These are phyloP conservation scores for Styela plicata DNA, from an alignment of 23 tunicate species.

Conservation along the genomic window DNA sequence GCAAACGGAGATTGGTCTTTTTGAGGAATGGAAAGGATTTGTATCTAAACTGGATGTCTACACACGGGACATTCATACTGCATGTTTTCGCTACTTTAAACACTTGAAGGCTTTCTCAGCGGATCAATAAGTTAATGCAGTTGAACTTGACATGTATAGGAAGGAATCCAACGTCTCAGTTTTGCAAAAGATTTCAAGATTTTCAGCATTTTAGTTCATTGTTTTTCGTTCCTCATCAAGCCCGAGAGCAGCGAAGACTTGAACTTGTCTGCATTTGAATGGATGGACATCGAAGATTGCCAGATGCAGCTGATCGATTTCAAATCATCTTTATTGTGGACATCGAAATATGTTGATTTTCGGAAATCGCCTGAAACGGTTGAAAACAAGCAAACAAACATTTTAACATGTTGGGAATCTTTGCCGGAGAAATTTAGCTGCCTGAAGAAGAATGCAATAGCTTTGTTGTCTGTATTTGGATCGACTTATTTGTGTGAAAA, in stretches of 20 bases:
- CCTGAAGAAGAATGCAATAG: too few relatives aligned
- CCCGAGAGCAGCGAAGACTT: slow-evolving; percentile 54
- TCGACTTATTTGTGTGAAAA: too few relatives aligned
- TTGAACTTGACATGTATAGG: slow-evolving; percentile 36
- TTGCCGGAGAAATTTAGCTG: too few relatives aligned
- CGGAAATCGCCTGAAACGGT: too few relatives aligned
- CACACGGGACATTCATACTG: slow-evolving; percentile 36
- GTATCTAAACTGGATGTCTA: slow-evolving; percentile 59
- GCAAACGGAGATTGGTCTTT: slow-evolving; percentile 53
- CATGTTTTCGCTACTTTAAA: neutral
- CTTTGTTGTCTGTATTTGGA: too few relatives aligned
- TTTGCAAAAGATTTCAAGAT: slow-evolving; percentile 59
- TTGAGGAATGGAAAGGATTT: slow-evolving; percentile 57
- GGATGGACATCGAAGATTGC: slow-evolving; percentile 47
- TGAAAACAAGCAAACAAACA: too few relatives aligned
- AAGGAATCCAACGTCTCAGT: slow-evolving; percentile 46
- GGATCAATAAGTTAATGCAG: slow-evolving; percentile 2
- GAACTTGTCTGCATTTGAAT: neutral
- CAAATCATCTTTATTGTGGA: too few relatives aligned
- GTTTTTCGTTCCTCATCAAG: slow-evolving; percentile 52
- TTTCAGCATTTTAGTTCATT: slow-evolving; percentile 45
- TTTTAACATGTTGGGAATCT: too few relatives aligned
- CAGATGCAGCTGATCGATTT: slow-evolving; percentile 57
- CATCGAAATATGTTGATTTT: too few relatives aligned
- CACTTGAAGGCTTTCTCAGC: neutral